These are phyloP conservation scores for Dendrolimus kikuchii DNA, from an alignment of 1,140 invertebrate species.

Conservation along the genomic window DNA sequence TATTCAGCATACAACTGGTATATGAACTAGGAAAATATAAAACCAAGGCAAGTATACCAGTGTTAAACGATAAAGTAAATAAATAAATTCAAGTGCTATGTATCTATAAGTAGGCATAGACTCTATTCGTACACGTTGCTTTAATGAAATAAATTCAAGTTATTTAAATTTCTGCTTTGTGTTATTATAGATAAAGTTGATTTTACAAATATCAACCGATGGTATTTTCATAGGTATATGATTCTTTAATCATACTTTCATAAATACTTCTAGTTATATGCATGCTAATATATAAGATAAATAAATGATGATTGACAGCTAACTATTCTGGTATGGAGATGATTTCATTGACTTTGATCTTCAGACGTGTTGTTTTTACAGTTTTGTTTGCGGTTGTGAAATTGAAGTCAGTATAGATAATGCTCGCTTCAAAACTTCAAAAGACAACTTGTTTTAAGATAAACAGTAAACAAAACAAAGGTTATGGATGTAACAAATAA, in stretches of 20 bases:
- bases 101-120: slow-evolving; percentile 15
- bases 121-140: neutral
- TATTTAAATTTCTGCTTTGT: no score
- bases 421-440: no score
- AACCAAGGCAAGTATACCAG: slow-evolving; percentile 19
- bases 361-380: neutral
- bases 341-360: slow-evolving; percentile 3
- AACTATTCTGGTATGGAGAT: slow-evolving; percentile 7
- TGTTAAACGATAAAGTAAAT: slow-evolving; percentile 26
- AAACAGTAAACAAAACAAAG: no score
- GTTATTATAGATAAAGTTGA: no score
- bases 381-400: no score
- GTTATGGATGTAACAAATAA: no score
- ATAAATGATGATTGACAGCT: slow-evolving; percentile 8
- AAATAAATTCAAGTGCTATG: no score
- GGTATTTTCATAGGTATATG: neutral
- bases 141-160: no score
- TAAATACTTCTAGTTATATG: neutral
- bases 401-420: no score
- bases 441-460: no score
- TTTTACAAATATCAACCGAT: no score
- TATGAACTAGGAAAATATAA: no score
- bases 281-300: neutral
- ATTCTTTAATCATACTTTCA: neutral
- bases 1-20: neutral